Conservation (phyloP, 2,113 vertebrate genomes). For the Sylvietta virens region DNA sequence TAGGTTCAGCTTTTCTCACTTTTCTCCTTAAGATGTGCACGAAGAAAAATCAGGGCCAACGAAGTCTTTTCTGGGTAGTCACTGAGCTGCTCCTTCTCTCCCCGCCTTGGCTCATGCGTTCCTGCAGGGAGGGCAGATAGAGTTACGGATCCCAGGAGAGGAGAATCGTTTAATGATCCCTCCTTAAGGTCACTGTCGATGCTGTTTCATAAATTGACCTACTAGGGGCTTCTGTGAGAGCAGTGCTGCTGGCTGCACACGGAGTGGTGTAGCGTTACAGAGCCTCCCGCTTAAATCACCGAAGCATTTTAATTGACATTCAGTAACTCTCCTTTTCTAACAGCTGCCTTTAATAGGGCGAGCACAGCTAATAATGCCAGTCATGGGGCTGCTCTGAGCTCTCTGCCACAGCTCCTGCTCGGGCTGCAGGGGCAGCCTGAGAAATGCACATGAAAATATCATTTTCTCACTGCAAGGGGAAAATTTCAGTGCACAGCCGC, state of each 20-base stretch:
- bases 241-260: not conserved
- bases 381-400: not conserved
- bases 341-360: not conserved
- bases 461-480: not conserved
- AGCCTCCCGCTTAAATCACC: constrained; percentile 27
- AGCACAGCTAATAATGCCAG: not conserved
- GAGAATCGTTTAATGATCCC: not conserved
- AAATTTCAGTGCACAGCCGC: not conserved
- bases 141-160: not conserved
- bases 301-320: constrained; percentile 47
- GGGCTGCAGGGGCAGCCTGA: not conserved
- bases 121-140: not conserved
- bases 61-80: not conserved
- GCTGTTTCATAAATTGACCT: constrained; percentile 25
- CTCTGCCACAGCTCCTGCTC: not conserved
- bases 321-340: constrained; percentile 7
- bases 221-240: constrained; percentile 16
- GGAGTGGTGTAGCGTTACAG: not conserved
- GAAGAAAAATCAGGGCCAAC: not conserved
- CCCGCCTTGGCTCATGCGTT: not conserved
- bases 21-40: not conserved
- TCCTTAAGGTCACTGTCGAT: constrained; percentile 49
- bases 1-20: not conserved
- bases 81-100: not conserved
- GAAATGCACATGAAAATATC: not conserved